Evolutionary conservation across 2,888 invertebrate species (phyloP), one percentile per base, ranked within the genome.

Genomic region (Lithophane ornitopus): DNA sequence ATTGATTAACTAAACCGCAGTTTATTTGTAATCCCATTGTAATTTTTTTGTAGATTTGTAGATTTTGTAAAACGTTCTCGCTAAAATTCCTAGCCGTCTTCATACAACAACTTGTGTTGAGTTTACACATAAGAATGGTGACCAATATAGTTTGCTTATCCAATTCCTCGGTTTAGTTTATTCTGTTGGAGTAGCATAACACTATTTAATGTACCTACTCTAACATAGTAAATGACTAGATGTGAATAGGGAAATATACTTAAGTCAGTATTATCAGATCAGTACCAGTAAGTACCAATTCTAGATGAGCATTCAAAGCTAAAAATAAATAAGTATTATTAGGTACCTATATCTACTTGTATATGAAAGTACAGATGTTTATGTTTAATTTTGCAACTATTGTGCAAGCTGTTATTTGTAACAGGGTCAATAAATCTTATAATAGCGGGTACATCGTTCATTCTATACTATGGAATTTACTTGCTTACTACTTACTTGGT

Each of bases 401-500:
- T 73, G 22, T 39, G 16, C 22, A 70, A 59, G 16, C 46, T 39
- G 11, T 46, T 26, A 46, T 46, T 56, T 46, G 56, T 58, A 69
- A 70, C 19, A 68, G 41, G 56, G 46, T n/a, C 26, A 49, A n/a
- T 49, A n/a, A 71, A 70, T 70, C 22, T 26, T 59, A 26, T 59
- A 59, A 11, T 3, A 49, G 12, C 46, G 3, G 26, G 12, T 69
- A 59, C 28, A 70, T 72, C 26, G 58, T 8, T 22, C 22, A 22
- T 12, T 52, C 26, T 44, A 52, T 26, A 52, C 12, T 26, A 12
- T 0, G 7, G 19, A n/a, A 72, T n/a, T 56, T 69, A 66, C 28
- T 28, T 44, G 28, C 54, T 28, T n/a, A 54, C 41, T n/a, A n/a
- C 34, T 56, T 69, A 66, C 28, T 28, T 44, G 28, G 41, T 28